These are phyloP conservation scores for Eurystomus glaucurus DNA, from an alignment of 2,797 vertebrate genomes.

Conservation along the genomic window DNA sequence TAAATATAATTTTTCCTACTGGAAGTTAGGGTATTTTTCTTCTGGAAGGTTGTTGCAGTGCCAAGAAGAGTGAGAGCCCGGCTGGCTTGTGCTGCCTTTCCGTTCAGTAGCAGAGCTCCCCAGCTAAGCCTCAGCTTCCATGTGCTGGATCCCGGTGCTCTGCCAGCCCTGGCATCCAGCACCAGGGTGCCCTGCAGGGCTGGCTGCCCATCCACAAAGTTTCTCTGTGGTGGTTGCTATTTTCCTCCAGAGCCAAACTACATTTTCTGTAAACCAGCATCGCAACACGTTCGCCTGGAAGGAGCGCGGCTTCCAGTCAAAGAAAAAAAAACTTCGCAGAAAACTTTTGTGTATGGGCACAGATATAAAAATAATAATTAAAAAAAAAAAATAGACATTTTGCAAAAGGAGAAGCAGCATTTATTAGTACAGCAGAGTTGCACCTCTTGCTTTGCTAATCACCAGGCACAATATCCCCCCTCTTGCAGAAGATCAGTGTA, in stretches of 20 bases:
- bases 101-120: neutral
- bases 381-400: fast-evolving
- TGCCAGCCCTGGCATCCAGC: neutral
- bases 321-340: neutral
- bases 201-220: neutral
- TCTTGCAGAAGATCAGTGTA: neutral
- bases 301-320: neutral
- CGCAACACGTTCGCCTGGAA: neutral
- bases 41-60: neutral
- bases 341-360: neutral
- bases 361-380: neutral
- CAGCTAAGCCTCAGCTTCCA: neutral
- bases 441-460: neutral
- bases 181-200: fast-evolving
- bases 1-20: neutral
- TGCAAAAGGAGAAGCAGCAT: neutral
- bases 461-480: too few species aligned
- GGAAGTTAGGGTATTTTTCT: neutral
- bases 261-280: neutral
- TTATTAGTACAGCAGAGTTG: neutral
- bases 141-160: fast-evolving
- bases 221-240: neutral
- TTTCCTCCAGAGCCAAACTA: neutral
- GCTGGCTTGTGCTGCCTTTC: neutral
- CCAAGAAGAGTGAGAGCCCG: neutral